Evolutionary conservation across 2,888 invertebrate species (phyloP).

Genomic region (Cheilosia vulpina): DNA sequence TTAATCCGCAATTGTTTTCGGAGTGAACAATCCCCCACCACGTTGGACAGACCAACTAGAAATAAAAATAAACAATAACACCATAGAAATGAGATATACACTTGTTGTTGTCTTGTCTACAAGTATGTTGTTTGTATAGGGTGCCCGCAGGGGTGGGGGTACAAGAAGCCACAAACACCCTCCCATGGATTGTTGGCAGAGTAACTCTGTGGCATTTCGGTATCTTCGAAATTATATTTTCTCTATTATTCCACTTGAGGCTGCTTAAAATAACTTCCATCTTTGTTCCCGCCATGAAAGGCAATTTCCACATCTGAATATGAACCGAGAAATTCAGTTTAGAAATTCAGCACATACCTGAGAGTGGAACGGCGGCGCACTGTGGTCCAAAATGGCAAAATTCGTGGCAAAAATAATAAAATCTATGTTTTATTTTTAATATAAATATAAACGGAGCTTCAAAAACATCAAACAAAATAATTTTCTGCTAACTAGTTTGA

Average conservation of each 20-base stretch:
- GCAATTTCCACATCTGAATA: neutral
- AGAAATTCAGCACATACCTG: neutral
- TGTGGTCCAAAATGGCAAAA: too few species aligned
- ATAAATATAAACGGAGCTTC: too few species aligned
- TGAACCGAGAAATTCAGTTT: neutral
- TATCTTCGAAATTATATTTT: neutral
- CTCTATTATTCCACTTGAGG: neutral
- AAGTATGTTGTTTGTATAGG: too few species aligned
- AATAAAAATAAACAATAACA: neutral
- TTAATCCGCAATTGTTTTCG: conserved; percentile 59
- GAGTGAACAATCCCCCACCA: conserved; percentile 7
- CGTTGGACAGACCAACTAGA: conserved; percentile 7
- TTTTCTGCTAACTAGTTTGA: too few species aligned
- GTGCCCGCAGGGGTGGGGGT: too few species aligned
- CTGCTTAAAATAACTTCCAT: neutral
- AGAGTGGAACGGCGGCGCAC: neutral
- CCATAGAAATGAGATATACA: conserved; percentile 47
- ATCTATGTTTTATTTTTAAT: too few species aligned
- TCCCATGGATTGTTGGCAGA: neutral
- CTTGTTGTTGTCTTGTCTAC: conserved; percentile 1
- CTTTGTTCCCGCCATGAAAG: neutral
- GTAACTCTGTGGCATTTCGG: neutral
- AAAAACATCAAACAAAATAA: too few species aligned
- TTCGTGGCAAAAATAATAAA: too few species aligned
- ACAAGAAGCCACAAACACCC: too few species aligned